Base-by-base conservation (phyloP, 2,888 invertebrate genomes). In the Schrankia costaestrigalis region DNA sequence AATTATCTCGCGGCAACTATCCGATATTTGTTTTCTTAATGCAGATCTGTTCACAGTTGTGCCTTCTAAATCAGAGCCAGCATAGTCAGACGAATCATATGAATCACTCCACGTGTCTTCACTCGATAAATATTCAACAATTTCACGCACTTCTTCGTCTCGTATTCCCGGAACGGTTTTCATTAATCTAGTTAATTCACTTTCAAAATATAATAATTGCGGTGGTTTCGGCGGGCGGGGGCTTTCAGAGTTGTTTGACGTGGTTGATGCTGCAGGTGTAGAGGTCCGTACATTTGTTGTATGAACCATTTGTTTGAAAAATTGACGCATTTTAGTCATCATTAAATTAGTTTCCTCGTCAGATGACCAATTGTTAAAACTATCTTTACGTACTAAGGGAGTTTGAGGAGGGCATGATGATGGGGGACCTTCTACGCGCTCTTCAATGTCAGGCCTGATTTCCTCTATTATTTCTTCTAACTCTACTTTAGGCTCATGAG, bases 91-190 rank as follows among this genome's bases (percentile, higher is more conserved):
- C 2, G 96, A 96, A 71, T 97, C 97, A 65, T 96, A 96, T 0
- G 96, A 96, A 74, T 97, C 97, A 49, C 96, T 96, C 95, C 96
- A 96, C 2, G 96, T 95, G 64, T 97, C 97, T 69, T 97, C 97
- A 51, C 95, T 95, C 51, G 96, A 96, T 45, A 97, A 82, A 72
- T 97, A 97, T 77, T 97, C 97, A 0, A 97, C 96, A 34, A 97
- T 96, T 80, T 96, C 96, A 11, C 94, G 91, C 21, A 96, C 96
- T 77, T 96, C 95, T 55, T 96, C 95, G 63, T 96, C 96, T 41
- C 95, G 90, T 51, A 97, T 95, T 13, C 96, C 96, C 0, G 96
- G 96, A 24, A 97, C 97, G 0, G 96, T 96, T 88, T 96, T 96
- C 97, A 97, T 97, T 51, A 97, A 82, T 38, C 96, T 90, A 0